These are phyloP conservation scores for Phyllostomus hastatus DNA, from an alignment of 2,113 vertebrate species.

Conservation along the genomic window DNA sequence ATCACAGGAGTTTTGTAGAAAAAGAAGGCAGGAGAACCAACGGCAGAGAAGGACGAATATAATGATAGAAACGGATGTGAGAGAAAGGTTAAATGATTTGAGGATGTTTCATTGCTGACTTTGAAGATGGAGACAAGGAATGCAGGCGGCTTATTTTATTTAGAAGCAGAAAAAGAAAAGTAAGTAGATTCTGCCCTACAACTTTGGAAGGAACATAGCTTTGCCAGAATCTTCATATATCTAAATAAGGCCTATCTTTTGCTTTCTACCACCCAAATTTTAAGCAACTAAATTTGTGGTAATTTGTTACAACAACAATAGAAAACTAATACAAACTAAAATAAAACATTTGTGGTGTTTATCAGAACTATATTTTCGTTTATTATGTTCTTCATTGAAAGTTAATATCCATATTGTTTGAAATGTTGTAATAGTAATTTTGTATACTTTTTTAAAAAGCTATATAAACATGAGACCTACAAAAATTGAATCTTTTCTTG, in stretches of 20 bases:
- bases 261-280: background rate
- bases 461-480: background rate
- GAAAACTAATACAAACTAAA: background rate
- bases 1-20: background rate
- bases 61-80: background rate
- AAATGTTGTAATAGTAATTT: background rate
- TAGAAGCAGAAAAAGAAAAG: background rate
- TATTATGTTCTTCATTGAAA: background rate
- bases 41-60: background rate
- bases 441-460: background rate
- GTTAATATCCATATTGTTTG: background rate
- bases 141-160: background rate
- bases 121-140: background rate
- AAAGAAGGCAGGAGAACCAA: background rate
- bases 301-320: background rate
- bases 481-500: background rate
- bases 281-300: background rate
- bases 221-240: background rate
- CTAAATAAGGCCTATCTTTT: background rate
- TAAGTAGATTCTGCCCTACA: background rate
- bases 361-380: background rate
- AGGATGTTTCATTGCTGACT: background rate
- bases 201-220: background rate
- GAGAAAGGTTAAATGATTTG: background rate
- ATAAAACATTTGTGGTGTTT: background rate